phyloP scores from a whole-genome alignment of 2,797 vertebrate species.

The Allobates femoralis region DNA sequence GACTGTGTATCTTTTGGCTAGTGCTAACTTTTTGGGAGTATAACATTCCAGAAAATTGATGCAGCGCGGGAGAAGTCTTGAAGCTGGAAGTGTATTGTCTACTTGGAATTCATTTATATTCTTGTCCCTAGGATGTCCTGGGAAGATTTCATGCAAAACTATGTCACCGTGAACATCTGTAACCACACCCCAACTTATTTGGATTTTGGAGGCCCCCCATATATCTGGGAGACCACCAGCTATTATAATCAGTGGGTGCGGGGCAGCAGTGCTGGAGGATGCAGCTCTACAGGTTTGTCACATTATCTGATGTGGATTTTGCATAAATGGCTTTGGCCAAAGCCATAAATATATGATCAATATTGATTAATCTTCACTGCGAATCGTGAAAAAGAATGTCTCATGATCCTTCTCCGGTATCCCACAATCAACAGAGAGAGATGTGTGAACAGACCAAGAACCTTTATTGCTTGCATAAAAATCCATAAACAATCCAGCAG shows the following conservation, averaged over 20 bases:
- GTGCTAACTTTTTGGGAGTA: too few species aligned
- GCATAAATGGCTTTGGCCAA: not conserved
- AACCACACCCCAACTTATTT: slow-evolving; percentile 69
- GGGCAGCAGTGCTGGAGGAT: slow-evolving; percentile 39
- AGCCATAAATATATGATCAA: not conserved
- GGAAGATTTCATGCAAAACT: slow-evolving; percentile 72
- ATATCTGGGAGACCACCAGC: slow-evolving; percentile 66
- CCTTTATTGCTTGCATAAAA: too few species aligned
- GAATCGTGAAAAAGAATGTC: too few species aligned
- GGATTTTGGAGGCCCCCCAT: slow-evolving; percentile 61
- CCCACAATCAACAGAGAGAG: too few species aligned
- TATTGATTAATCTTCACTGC: too few species aligned
- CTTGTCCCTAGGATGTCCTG: slow-evolving; percentile 74
- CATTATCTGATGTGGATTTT: not conserved
- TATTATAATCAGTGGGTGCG: slow-evolving; percentile 59
- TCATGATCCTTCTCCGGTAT: too few species aligned
- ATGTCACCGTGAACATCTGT: slow-evolving; percentile 71
- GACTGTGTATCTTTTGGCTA: too few species aligned
- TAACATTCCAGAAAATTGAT: too few species aligned
- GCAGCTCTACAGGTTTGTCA: not conserved
- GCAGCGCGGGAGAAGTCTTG: too few species aligned
- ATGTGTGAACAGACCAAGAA: too few species aligned
- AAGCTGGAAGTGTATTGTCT: not conserved
- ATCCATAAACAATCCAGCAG: too few species aligned
- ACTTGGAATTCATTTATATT: not conserved